Base-by-base conservation (phyloP, 2,113 vertebrate genomes). In the Oncorhynchus mykiss region DNA sequence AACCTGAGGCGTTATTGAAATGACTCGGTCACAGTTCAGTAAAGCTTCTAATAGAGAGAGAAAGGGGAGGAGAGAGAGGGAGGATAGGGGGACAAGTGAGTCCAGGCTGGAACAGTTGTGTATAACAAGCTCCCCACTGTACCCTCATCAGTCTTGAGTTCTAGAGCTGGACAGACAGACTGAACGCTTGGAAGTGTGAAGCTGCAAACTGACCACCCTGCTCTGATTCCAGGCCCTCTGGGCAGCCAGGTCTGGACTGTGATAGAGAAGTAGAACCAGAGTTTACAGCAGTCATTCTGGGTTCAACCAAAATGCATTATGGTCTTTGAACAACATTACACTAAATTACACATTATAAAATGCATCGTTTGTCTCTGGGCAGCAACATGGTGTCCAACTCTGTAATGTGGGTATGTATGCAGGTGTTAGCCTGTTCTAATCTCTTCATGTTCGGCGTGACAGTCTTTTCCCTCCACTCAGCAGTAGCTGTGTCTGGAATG, bases 21-120 rank as follows among this genome's bases (percentile, higher is more conserved):
- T 90, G 86, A 88, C 84, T 91, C 86, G 67, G 91, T 90, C 90
- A 88, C 92, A 89, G 88, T 88, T 92, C 90, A 90, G 85, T 90
- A 89, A 88, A 82, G 86, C 80, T 80, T 84, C 87, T 91, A 91
- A 92, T 92, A 85, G 86, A 89, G 65, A 67, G 76, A 85, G 85
- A 71, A 85, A 77, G 81, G 82, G 80, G 75, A 70, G 76, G 80
- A 75, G 80, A 71, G 79, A 76, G 67, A 72, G 18, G 25, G 51
- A 27, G 27, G 72, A 77, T 72, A 79, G 11, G 65, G 39, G 48
- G 29, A 59, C 70, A 88, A 86, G 88, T 90, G 86, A 86, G 87
- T 76, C 73, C 67, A 69, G 75, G 76, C 79, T 81, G 79, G 71
- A 87, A 82, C 77, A 76, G 77, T 88, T 86, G 79, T 83, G 72